These are phyloP conservation scores for Halcyon malimbica DNA, from an alignment of 2,113 vertebrate species.

Conservation along the genomic window DNA sequence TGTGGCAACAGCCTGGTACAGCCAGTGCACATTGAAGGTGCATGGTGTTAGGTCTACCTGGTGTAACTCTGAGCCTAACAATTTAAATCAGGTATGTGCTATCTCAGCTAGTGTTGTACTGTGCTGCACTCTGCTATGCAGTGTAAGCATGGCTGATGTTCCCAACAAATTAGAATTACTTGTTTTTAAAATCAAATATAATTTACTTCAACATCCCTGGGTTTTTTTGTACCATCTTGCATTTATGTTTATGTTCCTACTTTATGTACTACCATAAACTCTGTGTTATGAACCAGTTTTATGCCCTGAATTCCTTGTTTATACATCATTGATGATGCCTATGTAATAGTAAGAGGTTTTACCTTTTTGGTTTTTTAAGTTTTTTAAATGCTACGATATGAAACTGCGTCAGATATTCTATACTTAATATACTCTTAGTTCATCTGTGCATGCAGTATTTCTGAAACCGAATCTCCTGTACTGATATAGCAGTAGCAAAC, in stretches of 20 bases:
- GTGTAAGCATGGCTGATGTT: not conserved
- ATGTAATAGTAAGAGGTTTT: not conserved
- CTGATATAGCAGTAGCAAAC: not conserved
- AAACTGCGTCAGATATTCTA: not conserved
- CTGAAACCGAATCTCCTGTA: not conserved
- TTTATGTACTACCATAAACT: not conserved
- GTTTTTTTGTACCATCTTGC: not conserved
- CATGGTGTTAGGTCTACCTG: not conserved
- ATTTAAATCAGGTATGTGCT: not conserved
- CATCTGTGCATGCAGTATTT: not conserved
- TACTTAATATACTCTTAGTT: not conserved
- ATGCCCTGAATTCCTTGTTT: not conserved
- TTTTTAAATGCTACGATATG: not conserved
- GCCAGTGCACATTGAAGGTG: rapidly evolving
- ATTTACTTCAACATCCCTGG: not conserved
- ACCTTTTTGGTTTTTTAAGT: not conserved
- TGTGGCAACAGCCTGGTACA: not conserved
- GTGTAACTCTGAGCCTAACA: not conserved
- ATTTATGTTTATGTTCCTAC: not conserved
- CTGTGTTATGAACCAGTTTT: not conserved
- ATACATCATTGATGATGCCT: not conserved
- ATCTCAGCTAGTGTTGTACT: not conserved
- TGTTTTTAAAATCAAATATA: not conserved
- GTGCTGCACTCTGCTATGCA: not conserved
- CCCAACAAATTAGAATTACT: not conserved